Base-by-base conservation (phyloP, 2,113 vertebrate species). In the Myrmophylax atrothorax region DNA sequence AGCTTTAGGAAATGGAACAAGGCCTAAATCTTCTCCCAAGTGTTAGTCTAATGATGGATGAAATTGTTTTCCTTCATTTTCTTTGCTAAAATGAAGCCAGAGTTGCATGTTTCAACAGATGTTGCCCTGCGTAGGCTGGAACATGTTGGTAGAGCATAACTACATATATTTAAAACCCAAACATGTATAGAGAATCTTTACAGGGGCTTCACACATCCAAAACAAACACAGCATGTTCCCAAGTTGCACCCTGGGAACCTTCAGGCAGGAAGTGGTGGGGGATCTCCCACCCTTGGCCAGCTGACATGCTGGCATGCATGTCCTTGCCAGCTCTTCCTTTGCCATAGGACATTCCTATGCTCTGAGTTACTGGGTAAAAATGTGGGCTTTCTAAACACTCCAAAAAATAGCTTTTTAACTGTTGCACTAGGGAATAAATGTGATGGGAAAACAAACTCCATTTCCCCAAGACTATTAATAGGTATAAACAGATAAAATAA, bases 291-390 rank as follows among this genome's bases (percentile, higher is more conserved):
- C 46, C 95, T 92, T 87, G 95, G 96, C 95, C 95, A 89, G 90
- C 91, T 90, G 89, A 96, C 91, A 95, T 87, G 81, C 84, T 95
- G 96, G 91, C 91, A 96, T 37, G 76, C 31, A 3, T 74, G 91
- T 79, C 89, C 91, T 67, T 91, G 90, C 90, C 95, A 96, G 91
- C 12, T 74, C 78, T 91, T 28, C 91, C 66, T 80, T 14, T 95
- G 94, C 94, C 96, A 93, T 78, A 87, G 90, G 66, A 97, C 92
- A 94, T 96, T 96, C 96, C 95, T 92, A 20, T 58, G 88, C 77
- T 90, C 84, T 96, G 93, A 96, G 89, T 95, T 96, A 76, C 47
- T 23, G n/a, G 74, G 84, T 86, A 87, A 92, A 96, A 95, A 91
- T 81, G 19, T 55, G 46, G 62, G 67, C 81, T 94, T 87, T 85